Evolutionary conservation across 1,140 invertebrate genomes (phyloP).

Genomic region (Lordiphosa mommai): DNA sequence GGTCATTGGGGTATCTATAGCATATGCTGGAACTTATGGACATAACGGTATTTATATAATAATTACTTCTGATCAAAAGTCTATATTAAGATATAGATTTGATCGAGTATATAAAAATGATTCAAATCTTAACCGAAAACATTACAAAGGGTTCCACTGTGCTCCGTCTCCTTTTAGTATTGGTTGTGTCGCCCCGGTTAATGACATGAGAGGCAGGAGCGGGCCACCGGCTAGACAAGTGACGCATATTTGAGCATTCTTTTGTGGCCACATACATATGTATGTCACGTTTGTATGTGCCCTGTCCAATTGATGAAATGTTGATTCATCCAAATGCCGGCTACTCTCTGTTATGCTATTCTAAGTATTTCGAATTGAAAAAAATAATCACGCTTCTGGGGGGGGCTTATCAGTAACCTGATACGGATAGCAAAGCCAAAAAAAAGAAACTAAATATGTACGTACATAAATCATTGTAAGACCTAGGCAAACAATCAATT

Average conservation of each 20-base stretch:
- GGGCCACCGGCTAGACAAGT: slow-evolving; percentile 58
- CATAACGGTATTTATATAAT: too few relatives aligned
- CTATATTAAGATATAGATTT: too few relatives aligned
- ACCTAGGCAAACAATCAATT: slow-evolving; percentile 18
- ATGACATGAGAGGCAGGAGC: slow-evolving; percentile 41
- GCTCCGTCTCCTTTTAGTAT: slow-evolving; percentile 8
- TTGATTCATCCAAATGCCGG: slow-evolving; percentile 48
- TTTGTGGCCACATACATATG: slow-evolving; percentile 25
- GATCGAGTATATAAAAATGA: too few relatives aligned
- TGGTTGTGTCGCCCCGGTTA: slow-evolving; percentile 34
- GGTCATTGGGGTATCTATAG: too few relatives aligned
- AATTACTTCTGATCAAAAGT: too few relatives aligned
- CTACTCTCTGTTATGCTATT: slow-evolving; percentile 8
- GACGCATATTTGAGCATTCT: slow-evolving; percentile 62
- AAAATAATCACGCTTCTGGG: not conserved
- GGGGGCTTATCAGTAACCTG: slow-evolving; percentile 2
- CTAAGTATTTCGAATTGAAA: slow-evolving; percentile 1
- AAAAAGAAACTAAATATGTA: slow-evolving; percentile 8
- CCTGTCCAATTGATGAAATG: slow-evolving; percentile 36
- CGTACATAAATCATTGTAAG: slow-evolving; percentile 5
- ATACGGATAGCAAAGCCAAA: not conserved
- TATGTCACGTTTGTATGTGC: slow-evolving; percentile 6
- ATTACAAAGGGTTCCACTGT: slow-evolving; percentile 18
- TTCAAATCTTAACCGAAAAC: too few relatives aligned
- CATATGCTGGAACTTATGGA: too few relatives aligned